These are phyloP conservation scores for Zosterops borbonicus DNA, from an alignment of 2,113 vertebrate species.

Conservation along the genomic window DNA sequence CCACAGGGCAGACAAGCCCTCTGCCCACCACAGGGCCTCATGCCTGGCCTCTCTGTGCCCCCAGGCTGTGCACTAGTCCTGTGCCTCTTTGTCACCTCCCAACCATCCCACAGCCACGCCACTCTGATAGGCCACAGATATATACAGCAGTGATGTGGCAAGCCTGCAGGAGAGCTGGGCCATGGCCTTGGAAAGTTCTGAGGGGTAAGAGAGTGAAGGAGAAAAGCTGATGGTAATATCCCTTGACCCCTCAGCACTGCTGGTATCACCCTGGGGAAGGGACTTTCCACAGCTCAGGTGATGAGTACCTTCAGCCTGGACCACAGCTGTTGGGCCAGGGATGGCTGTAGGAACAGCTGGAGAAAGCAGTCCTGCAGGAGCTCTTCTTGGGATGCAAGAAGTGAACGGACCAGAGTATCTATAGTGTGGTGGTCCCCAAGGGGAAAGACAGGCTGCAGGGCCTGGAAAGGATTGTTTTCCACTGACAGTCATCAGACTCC, in stretches of 20 bases:
- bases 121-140: too few species aligned
- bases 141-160: too few species aligned
- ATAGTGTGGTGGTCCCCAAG: not conserved
- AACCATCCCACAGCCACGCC: rapidly evolving
- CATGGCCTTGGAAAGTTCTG: too few species aligned
- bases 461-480: not conserved
- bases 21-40: not conserved
- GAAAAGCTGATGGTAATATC: too few species aligned
- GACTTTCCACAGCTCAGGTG: too few species aligned
- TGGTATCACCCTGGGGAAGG: too few species aligned
- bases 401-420: not conserved
- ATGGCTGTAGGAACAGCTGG: not conserved
- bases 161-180: too few species aligned
- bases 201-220: too few species aligned
- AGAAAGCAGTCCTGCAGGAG: not conserved
- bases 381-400: not conserved
- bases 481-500: not conserved
- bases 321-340: too few species aligned
- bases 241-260: too few species aligned
- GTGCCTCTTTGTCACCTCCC: not conserved
- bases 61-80: not conserved
- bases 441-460: not conserved
- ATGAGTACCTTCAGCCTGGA: too few species aligned
- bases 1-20: not conserved
- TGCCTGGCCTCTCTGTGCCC: not conserved